Evolutionary conservation across 1,140 invertebrate species (phyloP), one percentile per base, ranked within the genome.

Genomic region (Armadillidium nasatum): DNA sequence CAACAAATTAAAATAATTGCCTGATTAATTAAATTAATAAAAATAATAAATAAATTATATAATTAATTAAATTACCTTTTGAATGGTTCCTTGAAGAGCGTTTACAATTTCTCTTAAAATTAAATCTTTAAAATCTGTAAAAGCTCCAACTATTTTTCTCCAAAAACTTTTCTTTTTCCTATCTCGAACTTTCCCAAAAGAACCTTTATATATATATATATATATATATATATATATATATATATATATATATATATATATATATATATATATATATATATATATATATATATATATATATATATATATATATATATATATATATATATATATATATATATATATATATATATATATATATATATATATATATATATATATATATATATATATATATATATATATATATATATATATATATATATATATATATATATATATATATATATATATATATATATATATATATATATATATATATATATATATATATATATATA

Each of bases 291-390:
- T 68, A n/a, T n/a, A 68, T n/a, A 68, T n/a, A 68, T n/a, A 68
- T n/a, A 68, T n/a, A 68, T 68, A n/a, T n/a, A 68, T n/a, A 68
- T n/a, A 68, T n/a, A 68, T n/a, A 68, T n/a, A 68, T n/a, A 68
- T n/a, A 68, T n/a, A 68, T n/a, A 68, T n/a, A 68, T 15, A 68
- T 15, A 68, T 15, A 68, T 15, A 68, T 15, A 68, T 15, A 68
- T 15, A 68, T 15, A 68, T n/a, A 68, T n/a, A 68, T n/a, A 68
- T 15, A 68, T n/a, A 68, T n/a, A 68, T n/a, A 68, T n/a, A 68
- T n/a, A n/a, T n/a, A 68, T n/a, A n/a, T n/a, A 68, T n/a, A n/a
- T n/a, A 68, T n/a, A 19, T 68, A 68, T n/a, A 68, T n/a, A n/a
- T 11, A 68, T n/a, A 68, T n/a, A 68, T n/a, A 68, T n/a, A 68